Base-by-base conservation (phyloP, 1,140 invertebrate genomes). In the Trachymyrmex septentrionalis region DNA sequence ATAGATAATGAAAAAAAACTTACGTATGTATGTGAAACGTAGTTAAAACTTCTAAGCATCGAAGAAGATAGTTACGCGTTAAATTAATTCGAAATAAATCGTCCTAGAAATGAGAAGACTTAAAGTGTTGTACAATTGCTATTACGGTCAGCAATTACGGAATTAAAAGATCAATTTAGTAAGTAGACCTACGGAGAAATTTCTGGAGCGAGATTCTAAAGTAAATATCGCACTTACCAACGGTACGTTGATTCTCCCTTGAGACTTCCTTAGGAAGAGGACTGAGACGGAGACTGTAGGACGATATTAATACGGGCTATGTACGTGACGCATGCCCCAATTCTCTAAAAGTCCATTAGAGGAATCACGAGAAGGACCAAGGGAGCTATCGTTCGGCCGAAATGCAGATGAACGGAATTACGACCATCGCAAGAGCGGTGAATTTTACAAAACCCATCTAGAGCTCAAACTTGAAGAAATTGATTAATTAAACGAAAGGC, bases 341-440 rank as follows among this genome's bases (percentile, higher is more conserved):
- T 92, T 91, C 90, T 82, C 90, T 78, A 85, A 92, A 90, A 89
- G 87, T 91, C 88, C 88, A 92, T 92, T 92, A 90, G 88, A 88
- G 82, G 80, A 85, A 85, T 80, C 85, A 75, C 59, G 87, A 30
- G 53, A 57, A 57, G 86, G 78, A 55, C 57, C 71, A 53, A 48
- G 38, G 64, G 69, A 78, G 59, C 48, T 64, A 72, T 69, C 67
- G 57, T 73, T 84, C 55, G 75, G 48, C 44, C 75, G 16, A 57
- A 75, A 85, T 85, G 71, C 48, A 71, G 27, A 71, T 86, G 64
- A 44, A 24, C 12, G n/a, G 19, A 75, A 63, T 61, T 84, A 75
- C 38, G 38, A 10, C 7, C 24, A 19, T 44, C 19, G 19, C 9
- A 30, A 34, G 38, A 73, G 24, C 38, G 27, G 27, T 50, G 27